A percentile compares a stretch with the other conserved stretches of the same genome.
Conservation (phyloP, 1,140 invertebrate genomes). For the Drosophila sturtevanti region DNA sequence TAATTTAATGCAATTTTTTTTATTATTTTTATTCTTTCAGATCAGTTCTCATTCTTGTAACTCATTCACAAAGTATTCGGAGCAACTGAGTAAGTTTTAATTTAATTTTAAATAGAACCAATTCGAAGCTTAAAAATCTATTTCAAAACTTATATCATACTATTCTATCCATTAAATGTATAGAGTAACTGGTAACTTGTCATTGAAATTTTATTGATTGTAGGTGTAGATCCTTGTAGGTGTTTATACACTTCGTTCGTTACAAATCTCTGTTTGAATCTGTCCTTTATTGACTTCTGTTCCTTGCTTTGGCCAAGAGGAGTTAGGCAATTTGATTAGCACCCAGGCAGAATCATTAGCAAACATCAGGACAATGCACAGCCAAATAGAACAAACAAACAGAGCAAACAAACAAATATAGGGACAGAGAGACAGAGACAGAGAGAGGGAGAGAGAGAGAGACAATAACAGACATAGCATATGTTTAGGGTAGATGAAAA, state of each 20-base stretch:
- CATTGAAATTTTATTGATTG: too few species aligned
- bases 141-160: too few species aligned
- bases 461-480: background rate
- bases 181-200: too few species aligned
- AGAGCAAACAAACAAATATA: constrained; percentile 14
- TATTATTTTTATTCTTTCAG: too few species aligned
- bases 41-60: too few species aligned
- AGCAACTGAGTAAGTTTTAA: too few species aligned
- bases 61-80: too few species aligned
- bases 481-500: background rate
- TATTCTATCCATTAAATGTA: too few species aligned
- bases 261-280: background rate
- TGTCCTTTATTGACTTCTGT: constrained; percentile 18
- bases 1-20: too few species aligned
- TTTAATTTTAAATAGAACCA: too few species aligned
- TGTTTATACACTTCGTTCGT: background rate
- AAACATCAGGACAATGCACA: constrained; percentile 30
- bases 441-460: background rate
- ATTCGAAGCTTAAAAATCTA: too few species aligned
- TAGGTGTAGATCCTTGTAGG: too few species aligned
- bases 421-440: background rate
- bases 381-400: constrained; percentile 53
- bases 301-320: constrained; percentile 25
- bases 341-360: constrained; percentile 72
- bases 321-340: constrained; percentile 69